Conservation (phyloP, 1,140 invertebrate species). For the Caenorhabditis briggsae region DNA sequence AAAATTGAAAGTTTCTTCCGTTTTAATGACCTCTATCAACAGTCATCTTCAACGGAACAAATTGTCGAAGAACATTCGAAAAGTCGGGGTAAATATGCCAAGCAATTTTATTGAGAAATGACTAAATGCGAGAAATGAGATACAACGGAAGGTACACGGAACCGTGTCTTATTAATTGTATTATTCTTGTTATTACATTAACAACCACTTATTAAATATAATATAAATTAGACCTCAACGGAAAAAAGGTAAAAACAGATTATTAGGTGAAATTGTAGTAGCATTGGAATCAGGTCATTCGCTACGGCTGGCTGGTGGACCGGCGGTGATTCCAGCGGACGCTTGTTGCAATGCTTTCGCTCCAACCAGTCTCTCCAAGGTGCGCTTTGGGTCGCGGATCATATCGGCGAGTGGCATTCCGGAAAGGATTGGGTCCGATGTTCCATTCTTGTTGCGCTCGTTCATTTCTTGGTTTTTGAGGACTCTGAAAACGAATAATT, state of each 20-base stretch:
- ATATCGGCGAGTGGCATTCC: constrained; percentile 74
- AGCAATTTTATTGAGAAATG: neutral
- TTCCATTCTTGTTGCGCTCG: constrained; percentile 68
- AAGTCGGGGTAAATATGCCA: neutral
- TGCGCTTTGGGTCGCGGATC: constrained; percentile 74
- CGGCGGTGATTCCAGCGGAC: constrained; percentile 36
- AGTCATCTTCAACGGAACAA: neutral
- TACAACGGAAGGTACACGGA: constrained; percentile 51
- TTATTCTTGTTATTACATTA: neutral
- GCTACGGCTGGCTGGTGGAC: constrained; percentile 48
- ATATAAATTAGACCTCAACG: neutral
- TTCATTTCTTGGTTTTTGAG: constrained; percentile 75
- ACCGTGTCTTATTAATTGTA: constrained; percentile 54
- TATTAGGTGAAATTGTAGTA: constrained; percentile 16
- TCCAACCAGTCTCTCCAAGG: constrained; percentile 75
- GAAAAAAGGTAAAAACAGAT: neutral
- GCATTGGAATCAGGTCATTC: constrained; percentile 9
- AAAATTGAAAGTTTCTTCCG: neutral
- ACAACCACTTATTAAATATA: constrained; percentile 21
- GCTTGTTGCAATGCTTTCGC: constrained; percentile 55
- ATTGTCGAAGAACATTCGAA: constrained; percentile 9
- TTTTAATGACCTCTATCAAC: neutral
- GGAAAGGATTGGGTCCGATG: constrained; percentile 69
- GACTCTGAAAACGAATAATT: constrained; percentile 70
- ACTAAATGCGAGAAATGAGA: neutral